phyloP scores from a whole-genome alignment of 2,888 invertebrate genomes.

The Strigamia crassipes region DNA sequence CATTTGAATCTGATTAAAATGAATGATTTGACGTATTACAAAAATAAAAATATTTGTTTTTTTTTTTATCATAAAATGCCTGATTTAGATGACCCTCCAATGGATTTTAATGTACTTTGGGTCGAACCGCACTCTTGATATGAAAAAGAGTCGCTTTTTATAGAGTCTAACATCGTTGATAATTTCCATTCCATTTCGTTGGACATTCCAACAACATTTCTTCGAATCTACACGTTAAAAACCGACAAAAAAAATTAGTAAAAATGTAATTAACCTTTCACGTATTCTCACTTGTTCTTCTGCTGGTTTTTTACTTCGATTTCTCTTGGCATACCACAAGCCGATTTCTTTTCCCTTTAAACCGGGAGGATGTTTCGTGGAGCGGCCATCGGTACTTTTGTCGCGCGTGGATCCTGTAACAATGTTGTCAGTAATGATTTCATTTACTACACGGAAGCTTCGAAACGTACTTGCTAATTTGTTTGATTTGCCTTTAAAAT shows the following conservation, averaged over 20 bases:
- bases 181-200: constrained; percentile 29
- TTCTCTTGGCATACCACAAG: constrained; percentile 14
- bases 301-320: not conserved
- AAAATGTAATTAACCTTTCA: not conserved
- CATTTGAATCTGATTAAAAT: not conserved
- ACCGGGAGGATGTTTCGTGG: constrained; percentile 42
- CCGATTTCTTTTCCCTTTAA: constrained; percentile 49
- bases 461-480: not conserved
- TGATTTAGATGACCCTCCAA: not conserved
- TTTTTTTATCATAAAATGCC: not conserved
- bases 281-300: not conserved
- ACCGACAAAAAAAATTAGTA: not conserved
- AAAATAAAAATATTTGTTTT: not conserved
- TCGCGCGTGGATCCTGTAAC: not conserved
- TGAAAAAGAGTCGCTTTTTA: not conserved
- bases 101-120: not conserved
- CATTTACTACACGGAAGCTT: not conserved
- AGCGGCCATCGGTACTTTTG: not conserved
- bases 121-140: not conserved
- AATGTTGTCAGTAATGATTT: not conserved
- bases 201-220: constrained; percentile 28
- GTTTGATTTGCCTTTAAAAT: not conserved
- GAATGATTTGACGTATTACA: not conserved
- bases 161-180: not conserved
- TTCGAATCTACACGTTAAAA: not conserved